Percentiles rank a stretch among this genome's conserved stretches.
Conservation (phyloP, 2,888 invertebrate species). For the Neria commutata region DNA sequence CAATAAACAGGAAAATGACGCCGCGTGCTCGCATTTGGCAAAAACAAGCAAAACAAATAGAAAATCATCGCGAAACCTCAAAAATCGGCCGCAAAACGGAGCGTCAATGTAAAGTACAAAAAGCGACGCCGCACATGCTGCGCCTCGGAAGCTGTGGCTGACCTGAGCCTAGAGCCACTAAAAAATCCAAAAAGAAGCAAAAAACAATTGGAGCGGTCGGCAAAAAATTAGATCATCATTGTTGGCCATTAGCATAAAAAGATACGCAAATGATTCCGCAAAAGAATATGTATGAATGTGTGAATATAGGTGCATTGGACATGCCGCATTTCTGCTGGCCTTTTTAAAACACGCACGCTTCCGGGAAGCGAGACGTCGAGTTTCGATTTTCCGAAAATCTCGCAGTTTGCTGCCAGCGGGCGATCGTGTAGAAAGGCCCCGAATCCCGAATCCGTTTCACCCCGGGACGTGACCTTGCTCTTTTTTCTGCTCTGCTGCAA, state of each 20-base stretch:
- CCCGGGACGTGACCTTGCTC: conserved; percentile 33
- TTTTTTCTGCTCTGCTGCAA: neutral
- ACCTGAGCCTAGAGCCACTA: too few relatives aligned
- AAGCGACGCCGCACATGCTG: neutral
- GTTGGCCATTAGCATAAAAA: neutral
- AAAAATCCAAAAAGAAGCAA: neutral
- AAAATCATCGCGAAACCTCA: neutral
- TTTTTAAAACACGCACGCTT: neutral
- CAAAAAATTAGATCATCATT: neutral
- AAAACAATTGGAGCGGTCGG: neutral
- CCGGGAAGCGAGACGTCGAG: neutral
- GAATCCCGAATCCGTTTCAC: neutral
- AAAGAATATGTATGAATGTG: too few relatives aligned
- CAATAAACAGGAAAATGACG: too few relatives aligned
- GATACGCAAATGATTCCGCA: neutral
- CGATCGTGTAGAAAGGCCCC: neutral
- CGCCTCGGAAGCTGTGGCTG: neutral
- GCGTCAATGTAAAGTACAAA: neutral
- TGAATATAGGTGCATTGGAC: neutral
- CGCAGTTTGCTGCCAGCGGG: neutral
- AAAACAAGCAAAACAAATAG: too few relatives aligned
- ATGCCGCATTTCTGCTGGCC: neutral
- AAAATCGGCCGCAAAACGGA: neutral
- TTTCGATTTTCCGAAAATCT: neutral
- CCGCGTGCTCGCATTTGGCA: too few relatives aligned